Evolutionary conservation across 2,797 vertebrate genomes (phyloP), one percentile per base, ranked within the genome.

Genomic region (Clarias laeviceps): DNA sequence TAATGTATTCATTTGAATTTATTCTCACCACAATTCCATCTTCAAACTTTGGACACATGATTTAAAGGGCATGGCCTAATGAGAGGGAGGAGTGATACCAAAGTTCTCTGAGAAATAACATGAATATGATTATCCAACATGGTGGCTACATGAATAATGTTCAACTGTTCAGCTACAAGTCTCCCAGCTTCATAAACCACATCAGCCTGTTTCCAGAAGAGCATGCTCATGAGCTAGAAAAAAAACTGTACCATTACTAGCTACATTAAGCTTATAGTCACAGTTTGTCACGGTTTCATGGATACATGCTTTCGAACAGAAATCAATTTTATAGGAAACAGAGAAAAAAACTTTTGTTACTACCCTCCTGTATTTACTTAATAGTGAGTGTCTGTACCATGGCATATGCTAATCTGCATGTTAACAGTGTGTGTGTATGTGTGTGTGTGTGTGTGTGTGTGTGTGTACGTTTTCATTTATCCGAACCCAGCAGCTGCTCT

Each of bases 401-500:
- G 68, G 45, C 59, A 64, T 77, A 64, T 65, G 56, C 24, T 82
- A 80, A 84, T 84, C 69, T 69, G 66, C 56, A 62, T 76, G 77
- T 78, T 70, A 84, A 65, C 85, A 82, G 66, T 73, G 73, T 74
- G 81, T 20, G 17, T 83, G 84, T 76, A 82, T 78, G 20, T 82
- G 61, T 64, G 65, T 66, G 72, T 78, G 20, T 85, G 40, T 45
- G 40, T 9, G 68, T 40, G 32, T 18, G 27, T 73, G 22, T 59
- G 11, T 73, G 73, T 80, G 73, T 82, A 82, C 61, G 70, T 82
- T 24, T 86, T 86, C 82, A 80, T 86, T 74, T 65, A 87, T 61
- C 29, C 68, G 17, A 81, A 83, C 56, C 17, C 34, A 87, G 82
- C 88, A 89, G 81, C 83, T 83, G 85, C 70, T 64, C 80, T 87